Evolutionary conservation across 2,797 vertebrate genomes (phyloP).

Genomic region (Heliangelus exortis): DNA sequence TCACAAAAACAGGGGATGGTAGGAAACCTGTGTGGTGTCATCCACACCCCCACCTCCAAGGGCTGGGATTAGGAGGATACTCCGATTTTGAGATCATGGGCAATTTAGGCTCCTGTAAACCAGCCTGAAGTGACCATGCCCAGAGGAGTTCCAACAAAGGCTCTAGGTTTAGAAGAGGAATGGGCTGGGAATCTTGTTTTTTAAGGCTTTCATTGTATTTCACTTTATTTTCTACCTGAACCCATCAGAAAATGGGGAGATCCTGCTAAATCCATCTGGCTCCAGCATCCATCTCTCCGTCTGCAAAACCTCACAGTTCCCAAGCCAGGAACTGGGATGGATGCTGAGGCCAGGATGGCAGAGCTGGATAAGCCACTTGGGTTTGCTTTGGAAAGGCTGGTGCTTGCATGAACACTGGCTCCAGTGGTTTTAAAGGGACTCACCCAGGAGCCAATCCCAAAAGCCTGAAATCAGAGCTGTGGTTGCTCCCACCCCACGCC

Average conservation of each 20-base stretch:
- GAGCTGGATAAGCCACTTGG: constrained; percentile 35
- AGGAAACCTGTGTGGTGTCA: not conserved
- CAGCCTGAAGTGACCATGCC: not conserved
- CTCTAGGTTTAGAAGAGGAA: not conserved
- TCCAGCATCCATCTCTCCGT: not conserved
- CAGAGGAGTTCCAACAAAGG: not conserved
- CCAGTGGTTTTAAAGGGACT: constrained; percentile 18
- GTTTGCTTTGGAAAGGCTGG: constrained; percentile 39
- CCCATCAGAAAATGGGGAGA: constrained; percentile 11
- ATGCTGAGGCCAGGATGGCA: not conserved
- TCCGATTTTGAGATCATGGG: not conserved
- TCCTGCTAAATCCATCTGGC: not conserved
- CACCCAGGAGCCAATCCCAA: constrained; percentile 48
- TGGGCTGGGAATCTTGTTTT: not conserved
- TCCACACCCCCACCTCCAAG: not conserved
- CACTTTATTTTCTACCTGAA: not conserved
- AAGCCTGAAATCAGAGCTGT: not conserved
- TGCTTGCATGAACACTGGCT: constrained; percentile 20
- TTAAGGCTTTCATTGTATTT: not conserved
- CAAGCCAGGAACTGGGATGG: not conserved
- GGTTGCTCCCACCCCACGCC: not conserved
- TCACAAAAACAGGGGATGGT: not conserved
- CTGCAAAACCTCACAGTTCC: not conserved
- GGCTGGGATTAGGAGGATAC: not conserved
- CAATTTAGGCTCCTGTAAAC: not conserved